These are phyloP conservation scores for Drosophila diplacantha DNA, from an alignment of 2,888 invertebrate genomes.

Conservation along the genomic window DNA sequence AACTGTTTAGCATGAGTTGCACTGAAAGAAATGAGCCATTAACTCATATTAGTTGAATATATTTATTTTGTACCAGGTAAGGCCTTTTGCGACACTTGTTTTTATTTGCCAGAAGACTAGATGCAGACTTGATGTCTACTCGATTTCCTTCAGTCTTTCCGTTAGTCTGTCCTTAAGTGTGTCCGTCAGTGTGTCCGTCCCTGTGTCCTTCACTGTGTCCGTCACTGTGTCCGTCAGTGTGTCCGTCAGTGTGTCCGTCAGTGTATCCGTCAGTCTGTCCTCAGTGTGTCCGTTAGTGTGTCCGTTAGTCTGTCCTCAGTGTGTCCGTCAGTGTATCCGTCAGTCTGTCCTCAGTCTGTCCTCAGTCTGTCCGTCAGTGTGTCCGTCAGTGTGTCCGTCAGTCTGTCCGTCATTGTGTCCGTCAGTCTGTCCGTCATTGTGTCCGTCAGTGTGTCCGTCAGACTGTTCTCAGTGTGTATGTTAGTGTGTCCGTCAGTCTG, in stretches of 20 bases:
- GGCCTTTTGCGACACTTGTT: no score
- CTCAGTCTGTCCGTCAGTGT: neutral
- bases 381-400: neutral
- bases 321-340: neutral
- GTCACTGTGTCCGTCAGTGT: neutral
- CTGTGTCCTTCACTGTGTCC: neutral
- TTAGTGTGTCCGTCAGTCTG: neutral
- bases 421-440: neutral
- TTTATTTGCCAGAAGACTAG: no score
- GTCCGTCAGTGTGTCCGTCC: neutral
- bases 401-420: neutral
- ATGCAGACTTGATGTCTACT: no score
- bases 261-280: neutral
- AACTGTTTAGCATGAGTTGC: constrained; percentile 62
- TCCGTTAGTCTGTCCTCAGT: neutral
- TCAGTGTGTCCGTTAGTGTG: no score
- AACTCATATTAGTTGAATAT: neutral
- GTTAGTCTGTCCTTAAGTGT: neutral
- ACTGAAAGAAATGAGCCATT: neutral
- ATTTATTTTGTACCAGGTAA: neutral
- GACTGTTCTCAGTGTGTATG: no score
- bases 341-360: neutral
- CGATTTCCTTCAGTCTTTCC: neutral
- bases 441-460: neutral
- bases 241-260: neutral